Conservation (phyloP, 2,113 vertebrate genomes). For the Petaurus breviceps region DNA sequence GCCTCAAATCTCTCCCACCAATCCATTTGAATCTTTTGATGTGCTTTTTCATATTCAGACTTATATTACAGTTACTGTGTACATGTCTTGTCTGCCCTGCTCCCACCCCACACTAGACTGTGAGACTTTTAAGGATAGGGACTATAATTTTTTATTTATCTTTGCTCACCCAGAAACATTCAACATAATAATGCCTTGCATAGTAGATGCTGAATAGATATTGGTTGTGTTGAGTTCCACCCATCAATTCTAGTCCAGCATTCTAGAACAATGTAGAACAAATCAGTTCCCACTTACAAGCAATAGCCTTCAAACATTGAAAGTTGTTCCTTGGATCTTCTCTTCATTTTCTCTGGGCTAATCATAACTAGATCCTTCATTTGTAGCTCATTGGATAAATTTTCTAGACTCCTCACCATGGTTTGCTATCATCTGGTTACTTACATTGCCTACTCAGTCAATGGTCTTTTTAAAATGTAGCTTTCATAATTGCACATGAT, state of each 20-base stretch:
- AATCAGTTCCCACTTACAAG: neutral
- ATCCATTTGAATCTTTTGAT: neutral
- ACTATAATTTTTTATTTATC: neutral
- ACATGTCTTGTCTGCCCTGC: neutral
- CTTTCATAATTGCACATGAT: neutral
- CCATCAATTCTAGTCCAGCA: neutral
- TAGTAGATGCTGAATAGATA: neutral
- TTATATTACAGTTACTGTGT: neutral
- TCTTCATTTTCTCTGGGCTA: neutral
- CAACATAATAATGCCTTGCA: neutral
- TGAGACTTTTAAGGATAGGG: neutral
- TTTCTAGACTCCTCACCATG: neutral
- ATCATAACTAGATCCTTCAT: neutral
- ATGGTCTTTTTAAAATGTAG: neutral
- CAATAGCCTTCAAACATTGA: neutral
- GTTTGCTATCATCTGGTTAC: neutral
- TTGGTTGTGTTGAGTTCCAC: neutral
- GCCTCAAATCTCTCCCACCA: neutral
- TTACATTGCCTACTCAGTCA: neutral
- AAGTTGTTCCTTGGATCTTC: neutral
- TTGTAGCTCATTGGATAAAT: neutral
- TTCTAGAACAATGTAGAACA: neutral
- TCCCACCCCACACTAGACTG: neutral
- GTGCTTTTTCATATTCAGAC: neutral
- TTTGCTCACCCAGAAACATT: too few relatives aligned